Evolutionary conservation across 2,113 vertebrate species (phyloP), one percentile per base, ranked within the genome.

Genomic region (Rhombomys opimus): DNA sequence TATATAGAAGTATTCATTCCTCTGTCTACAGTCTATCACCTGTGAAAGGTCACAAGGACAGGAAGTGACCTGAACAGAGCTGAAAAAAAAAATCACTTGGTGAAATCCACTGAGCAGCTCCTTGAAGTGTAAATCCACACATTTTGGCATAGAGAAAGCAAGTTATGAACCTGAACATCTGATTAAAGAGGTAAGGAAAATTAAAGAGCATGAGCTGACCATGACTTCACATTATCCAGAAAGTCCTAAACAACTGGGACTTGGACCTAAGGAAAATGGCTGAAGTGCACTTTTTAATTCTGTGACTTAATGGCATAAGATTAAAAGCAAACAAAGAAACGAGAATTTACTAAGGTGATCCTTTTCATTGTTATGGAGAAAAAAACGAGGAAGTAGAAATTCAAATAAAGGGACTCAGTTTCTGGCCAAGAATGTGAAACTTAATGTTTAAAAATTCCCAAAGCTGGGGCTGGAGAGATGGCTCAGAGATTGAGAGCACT

Each of bases 171-270:
- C 77, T 86, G 94, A 27, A 59, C 63, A 93, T 80, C 35, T n/a
- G 76, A 13, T 84, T 84, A 84, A 92, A 87, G 17, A 38, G 18
- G 20, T 87, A 84, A 97, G 68, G n/a, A 84, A 96, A 92, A 90
- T 54, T 82, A 7, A 96, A 81, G 20, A 93, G 4, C 84, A 95
- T 87, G 20, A 30, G 81, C 41, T 50, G 38, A 93, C 25, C 30
- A 70, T 1, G 2, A 73, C 63, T 52, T 93, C 61, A 82, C 88
- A 91, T 41, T 82, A 78, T 22, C 2, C 52, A 35, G 12, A 90
- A 87, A 78, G 7, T 57, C 59, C 63, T 54, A 81, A 86, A 85
- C 50, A 85, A 84, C 67, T 70, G 72, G 72, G 41, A 89, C 86
- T 82, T 86, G 22, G 14, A n/a, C 10, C 94, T 50, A 89, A 67